Conservation (phyloP, 1,140 invertebrate species). For the Rhagoletis zephyria region DNA sequence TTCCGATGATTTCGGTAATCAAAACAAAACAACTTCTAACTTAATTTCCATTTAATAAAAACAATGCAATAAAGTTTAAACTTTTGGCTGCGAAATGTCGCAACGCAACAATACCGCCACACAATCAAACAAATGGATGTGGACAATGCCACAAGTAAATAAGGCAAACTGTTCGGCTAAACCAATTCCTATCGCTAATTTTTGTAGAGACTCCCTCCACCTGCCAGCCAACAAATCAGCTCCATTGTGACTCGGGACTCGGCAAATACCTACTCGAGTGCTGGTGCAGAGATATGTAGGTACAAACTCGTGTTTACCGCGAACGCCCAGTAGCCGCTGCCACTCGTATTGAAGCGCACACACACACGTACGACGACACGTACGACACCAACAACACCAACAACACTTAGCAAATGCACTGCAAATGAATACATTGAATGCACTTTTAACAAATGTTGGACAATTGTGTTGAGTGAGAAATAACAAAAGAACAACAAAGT, state of each 20-base stretch:
- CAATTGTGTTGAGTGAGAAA: constrained; percentile 23
- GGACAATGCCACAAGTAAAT: neutral
- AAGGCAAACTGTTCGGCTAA: neutral
- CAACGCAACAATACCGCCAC: neutral
- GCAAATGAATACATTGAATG: neutral
- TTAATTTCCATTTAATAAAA: too few species aligned
- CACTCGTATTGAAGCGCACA: neutral
- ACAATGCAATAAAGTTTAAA: too few species aligned
- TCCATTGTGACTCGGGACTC: neutral
- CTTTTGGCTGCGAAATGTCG: too few species aligned
- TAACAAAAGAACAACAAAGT: constrained; percentile 22
- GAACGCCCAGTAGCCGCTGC: constrained; percentile 35
- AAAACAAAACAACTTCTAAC: too few species aligned
- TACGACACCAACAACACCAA: neutral
- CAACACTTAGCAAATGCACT: neutral
- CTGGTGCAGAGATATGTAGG: neutral
- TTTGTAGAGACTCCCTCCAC: neutral
- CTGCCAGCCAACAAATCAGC: neutral
- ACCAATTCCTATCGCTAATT: constrained; percentile 6
- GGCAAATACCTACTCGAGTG: neutral
- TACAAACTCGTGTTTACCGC: neutral
- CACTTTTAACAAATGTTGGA: constrained; percentile 14
- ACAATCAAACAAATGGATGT: neutral
- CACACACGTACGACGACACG: neutral
- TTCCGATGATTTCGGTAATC: too few species aligned